Evolutionary conservation across 2,888 invertebrate genomes (phyloP).

Genomic region (Dicyrtoma fusca): DNA sequence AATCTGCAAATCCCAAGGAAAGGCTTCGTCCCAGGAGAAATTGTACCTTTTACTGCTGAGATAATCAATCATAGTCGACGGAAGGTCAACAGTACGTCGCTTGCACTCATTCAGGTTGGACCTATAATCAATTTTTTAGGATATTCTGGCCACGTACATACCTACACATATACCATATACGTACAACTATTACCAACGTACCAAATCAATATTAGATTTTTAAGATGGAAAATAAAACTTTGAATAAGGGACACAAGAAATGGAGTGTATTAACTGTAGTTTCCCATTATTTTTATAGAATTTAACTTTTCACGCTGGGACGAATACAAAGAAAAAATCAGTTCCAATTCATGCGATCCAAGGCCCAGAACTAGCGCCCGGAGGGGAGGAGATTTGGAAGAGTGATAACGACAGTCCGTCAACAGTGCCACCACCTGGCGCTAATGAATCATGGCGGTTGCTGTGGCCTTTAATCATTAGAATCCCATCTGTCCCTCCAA

Average conservation of each 20-base stretch:
- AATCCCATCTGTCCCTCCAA: conserved; percentile 75
- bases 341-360: conserved; percentile 24
- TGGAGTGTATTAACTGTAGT: too few species aligned
- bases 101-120: conserved; percentile 32
- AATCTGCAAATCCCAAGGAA: conserved; percentile 25
- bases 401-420: conserved; percentile 60
- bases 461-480: conserved; percentile 61
- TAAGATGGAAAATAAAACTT: too few species aligned
- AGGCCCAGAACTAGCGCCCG: conserved; percentile 42
- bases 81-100: conserved; percentile 9
- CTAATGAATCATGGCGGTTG: conserved; percentile 23
- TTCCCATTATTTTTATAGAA: conserved; percentile 6
- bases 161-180: too few species aligned
- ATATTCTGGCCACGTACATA: too few species aligned
- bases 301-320: conserved; percentile 20
- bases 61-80: conserved; percentile 33
- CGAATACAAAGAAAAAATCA: conserved; percentile 25
- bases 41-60: conserved; percentile 32
- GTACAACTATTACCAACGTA: too few species aligned
- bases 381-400: conserved; percentile 67
- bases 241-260: too few species aligned
- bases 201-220: too few species aligned
- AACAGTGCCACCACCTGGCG: not conserved
- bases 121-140: too few species aligned
- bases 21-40: conserved; percentile 40